A percentile compares a stretch with the other conserved stretches of the same genome.
Evolutionary conservation across 2,797 vertebrate species (phyloP).

Genomic region (Rhabdophis nuchalis): DNA sequence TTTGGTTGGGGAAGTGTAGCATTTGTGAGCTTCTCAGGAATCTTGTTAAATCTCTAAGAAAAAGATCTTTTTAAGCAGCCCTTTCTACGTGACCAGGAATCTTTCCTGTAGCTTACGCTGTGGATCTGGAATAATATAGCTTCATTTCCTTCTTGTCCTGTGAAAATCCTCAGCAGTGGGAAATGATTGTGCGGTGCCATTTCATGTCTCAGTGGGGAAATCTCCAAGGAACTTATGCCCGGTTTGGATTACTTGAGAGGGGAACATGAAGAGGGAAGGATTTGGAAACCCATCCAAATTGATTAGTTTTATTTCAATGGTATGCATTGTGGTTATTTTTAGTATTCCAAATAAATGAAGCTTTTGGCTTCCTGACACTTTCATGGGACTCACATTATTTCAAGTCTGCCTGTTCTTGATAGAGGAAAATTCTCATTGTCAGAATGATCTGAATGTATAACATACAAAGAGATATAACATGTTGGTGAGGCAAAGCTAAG

Average conservation of each 20-base stretch:
- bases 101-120: neutral
- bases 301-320: conserved; percentile 10
- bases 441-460: fast-evolving
- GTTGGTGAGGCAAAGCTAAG: neutral
- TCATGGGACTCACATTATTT: neutral
- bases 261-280: neutral
- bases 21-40: neutral
- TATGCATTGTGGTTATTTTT: neutral
- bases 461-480: neutral
- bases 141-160: neutral
- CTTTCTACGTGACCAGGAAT: neutral
- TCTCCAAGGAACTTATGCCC: neutral
- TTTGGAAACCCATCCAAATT: neutral
- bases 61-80: neutral
- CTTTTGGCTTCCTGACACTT: neutral
- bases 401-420: neutral
- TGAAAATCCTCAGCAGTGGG: neutral
- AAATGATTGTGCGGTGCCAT: neutral
- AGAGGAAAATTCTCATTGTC: neutral
- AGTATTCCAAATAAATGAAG: conserved; percentile 15
- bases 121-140: neutral
- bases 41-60: neutral
- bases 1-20: neutral
- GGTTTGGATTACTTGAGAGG: neutral
- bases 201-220: conserved; percentile 1